phyloP scores from a whole-genome alignment of 2,113 vertebrate species.

The Orycteropus afer region DNA sequence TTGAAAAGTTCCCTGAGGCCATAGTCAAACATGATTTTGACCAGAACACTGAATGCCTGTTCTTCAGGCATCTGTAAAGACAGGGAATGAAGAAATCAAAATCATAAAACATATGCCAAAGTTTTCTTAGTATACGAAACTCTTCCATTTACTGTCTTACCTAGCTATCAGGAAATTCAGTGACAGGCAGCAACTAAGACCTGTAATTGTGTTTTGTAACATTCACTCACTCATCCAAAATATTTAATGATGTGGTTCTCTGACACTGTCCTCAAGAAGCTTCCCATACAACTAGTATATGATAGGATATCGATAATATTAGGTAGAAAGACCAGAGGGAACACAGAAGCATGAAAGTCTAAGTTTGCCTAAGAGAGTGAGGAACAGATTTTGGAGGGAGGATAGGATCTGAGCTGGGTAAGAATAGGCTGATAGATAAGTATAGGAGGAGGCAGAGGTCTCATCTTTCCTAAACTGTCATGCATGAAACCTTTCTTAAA shows the following conservation, averaged over 20 bases:
- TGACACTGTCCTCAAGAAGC: not conserved
- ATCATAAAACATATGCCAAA: not conserved
- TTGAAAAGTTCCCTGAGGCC: slow-evolving; percentile 99
- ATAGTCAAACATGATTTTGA: slow-evolving; percentile 99
- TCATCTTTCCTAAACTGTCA: not conserved
- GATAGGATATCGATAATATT: not conserved
- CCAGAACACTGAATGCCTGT: slow-evolving; percentile 98
- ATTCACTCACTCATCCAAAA: not conserved
- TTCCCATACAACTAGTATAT: not conserved
- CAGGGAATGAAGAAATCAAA: not conserved
- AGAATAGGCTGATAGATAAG: not conserved
- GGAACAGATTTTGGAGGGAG: not conserved
- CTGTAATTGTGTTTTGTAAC: not conserved
- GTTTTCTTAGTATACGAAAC: not conserved
- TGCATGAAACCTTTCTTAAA: not conserved
- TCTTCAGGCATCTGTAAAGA: slow-evolving; percentile 97
- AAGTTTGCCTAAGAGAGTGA: not conserved
- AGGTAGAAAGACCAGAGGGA: not conserved
- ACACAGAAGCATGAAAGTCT: not conserved
- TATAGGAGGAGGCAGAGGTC: not conserved
- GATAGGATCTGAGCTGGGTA: not conserved
- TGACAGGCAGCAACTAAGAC: not conserved
- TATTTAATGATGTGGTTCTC: not conserved
- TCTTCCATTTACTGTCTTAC: not conserved
- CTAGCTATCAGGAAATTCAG: not conserved